These are phyloP conservation scores for Pseudomyrmex flavicornis DNA, from an alignment of 1,140 invertebrate genomes.

Conservation along the genomic window DNA sequence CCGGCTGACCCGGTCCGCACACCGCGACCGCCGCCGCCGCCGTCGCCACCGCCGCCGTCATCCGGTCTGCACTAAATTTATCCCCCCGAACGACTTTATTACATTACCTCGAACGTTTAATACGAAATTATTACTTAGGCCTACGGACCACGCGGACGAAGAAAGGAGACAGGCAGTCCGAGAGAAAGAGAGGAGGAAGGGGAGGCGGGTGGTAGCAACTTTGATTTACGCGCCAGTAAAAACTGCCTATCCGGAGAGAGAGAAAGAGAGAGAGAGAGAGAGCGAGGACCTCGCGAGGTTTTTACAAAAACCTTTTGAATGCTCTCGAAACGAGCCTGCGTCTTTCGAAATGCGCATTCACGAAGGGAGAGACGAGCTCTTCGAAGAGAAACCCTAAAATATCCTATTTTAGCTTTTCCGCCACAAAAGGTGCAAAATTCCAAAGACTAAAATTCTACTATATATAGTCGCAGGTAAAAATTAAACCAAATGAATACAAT, in stretches of 20 bases:
- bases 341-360: constrained; percentile 9
- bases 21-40: constrained; percentile 60
- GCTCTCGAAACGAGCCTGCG: constrained; percentile 41
- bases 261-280: background rate
- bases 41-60: constrained; percentile 56
- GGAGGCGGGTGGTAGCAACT: constrained; percentile 48
- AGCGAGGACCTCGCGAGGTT: too few relatives aligned
- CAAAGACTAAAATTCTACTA: background rate
- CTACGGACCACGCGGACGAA: background rate
- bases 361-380: background rate
- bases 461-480: background rate
- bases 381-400: too few relatives aligned
- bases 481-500: background rate
- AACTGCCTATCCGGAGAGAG: constrained; percentile 63
- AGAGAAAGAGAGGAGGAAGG: constrained; percentile 15
- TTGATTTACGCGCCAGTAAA: constrained; percentile 79
- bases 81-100: constrained; percentile 82
- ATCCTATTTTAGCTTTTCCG: too few relatives aligned
- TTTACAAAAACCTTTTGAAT: constrained; percentile 29
- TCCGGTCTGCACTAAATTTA: constrained; percentile 80
- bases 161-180: background rate
- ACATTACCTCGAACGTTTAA: constrained; percentile 82
- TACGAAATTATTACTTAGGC: constrained; percentile 82
- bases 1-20: constrained; percentile 70
- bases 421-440: too few relatives aligned